Base-by-base conservation (phyloP, 1,140 invertebrate genomes). In the Lordiphosa stackelbergi region DNA sequence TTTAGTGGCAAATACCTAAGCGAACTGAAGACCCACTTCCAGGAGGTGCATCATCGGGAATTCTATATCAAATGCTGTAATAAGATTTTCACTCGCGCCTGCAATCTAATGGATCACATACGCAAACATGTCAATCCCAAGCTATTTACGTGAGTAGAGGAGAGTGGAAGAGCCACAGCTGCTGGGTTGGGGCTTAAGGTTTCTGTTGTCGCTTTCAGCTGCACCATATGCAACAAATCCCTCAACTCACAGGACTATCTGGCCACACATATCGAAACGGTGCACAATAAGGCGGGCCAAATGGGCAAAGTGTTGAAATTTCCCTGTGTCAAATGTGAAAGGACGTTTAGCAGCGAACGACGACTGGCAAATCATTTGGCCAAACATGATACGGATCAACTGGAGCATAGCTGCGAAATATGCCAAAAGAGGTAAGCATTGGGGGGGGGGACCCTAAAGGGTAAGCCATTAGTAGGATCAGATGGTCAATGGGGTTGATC, bases 61-160 rank as follows among this genome's bases (percentile, higher is more conserved):
- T 72, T 72, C 8, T 86, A 83, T 57, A 66, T 86, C 5, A 86
- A 85, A 36, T 87, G 85, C 46, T 87, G 85, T 52, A 69, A 77
- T 42, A 87, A 73, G 53, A 53, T 69, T 24, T 87, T 79, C 28
- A 60, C 56, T n/a, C 66, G 78, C 13, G 61, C 73, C 5, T 68
- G 66, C 38, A 84, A 85, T 31, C 73, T 84, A 1, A 75, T 84
- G 59, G 81, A 87, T 28, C 85, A 87, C 53, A 66, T 87, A 34
- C 69, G 83, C 43, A 85, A 83, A 53, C 85, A 87, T 46, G 53
- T 78, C 13, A 85, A 87, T 54, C 85, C 85, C 43, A 81, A 85
- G 31, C 68, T 77, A 13, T 87, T 84, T 28, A 87, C 78, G 85
- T 87, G 51, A 70, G 63, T 66, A 19, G 4, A 10, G 9, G 5